Conservation (phyloP, 2,113 vertebrate species). For the Tachysurus fulvidraco region DNA sequence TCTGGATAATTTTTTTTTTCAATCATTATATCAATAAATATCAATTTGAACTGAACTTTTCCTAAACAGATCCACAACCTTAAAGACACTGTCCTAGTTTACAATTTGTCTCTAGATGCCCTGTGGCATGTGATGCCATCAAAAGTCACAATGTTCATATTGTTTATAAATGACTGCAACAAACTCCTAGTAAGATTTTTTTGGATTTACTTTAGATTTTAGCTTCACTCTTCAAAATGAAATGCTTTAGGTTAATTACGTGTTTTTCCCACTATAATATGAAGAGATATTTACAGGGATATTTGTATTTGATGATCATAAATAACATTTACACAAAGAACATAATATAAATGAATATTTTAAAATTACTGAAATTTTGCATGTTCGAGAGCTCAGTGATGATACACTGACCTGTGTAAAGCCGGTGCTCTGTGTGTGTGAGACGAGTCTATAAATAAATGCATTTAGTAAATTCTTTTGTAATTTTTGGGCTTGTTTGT, state of each 20-base stretch:
- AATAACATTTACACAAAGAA: background rate
- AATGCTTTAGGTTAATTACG: background rate
- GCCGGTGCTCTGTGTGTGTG: background rate
- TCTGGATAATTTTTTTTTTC: too few relatives aligned
- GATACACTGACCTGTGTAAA: background rate
- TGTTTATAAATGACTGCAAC: background rate
- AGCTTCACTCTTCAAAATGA: background rate
- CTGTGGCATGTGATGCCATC: background rate
- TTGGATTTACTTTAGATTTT: background rate
- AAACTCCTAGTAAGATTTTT: background rate
- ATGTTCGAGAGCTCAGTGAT: background rate
- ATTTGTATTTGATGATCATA: background rate
- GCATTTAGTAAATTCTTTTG: background rate
- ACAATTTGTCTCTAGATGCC: background rate
- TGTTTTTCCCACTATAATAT: background rate
- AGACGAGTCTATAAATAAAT: background rate
- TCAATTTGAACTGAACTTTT: too few relatives aligned
- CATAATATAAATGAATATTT: background rate
- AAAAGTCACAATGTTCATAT: background rate
- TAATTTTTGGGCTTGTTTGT: background rate
- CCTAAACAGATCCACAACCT: background rate
- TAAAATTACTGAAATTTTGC: background rate
- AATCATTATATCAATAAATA: background rate
- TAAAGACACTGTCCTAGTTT: background rate
- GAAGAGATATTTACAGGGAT: background rate